Base-by-base conservation (phyloP, 2,888 invertebrate species). In the Rotaria sp. region DNA sequence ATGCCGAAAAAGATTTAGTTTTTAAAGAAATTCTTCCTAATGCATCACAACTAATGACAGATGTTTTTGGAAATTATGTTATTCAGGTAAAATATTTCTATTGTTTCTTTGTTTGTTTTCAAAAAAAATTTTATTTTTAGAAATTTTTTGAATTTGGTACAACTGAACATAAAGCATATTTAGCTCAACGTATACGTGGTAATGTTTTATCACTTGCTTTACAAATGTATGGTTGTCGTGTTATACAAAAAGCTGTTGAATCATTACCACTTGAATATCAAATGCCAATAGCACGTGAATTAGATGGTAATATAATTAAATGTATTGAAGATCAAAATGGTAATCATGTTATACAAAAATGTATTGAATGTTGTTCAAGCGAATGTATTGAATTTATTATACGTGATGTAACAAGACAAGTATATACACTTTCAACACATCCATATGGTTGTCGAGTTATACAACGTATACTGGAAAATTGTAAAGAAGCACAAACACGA, bases 321-420 rank as follows among this genome's bases (percentile, higher is more conserved):
- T 99, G 99, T 92, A 98, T 99, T 88, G 98, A 99, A 92, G 99
- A 99, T 92, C 99, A 99, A 92, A 99, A 99, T 92, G 99, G 99
- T 86, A 99, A 99, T 92, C 99, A 99, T 91, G 99, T 99, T 85
- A 97, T 99, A 86, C 99, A 99, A 93, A 99, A 99, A 91, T 98
- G 98, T 91, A 99, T 99, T 90, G 99, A 99, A 92, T 97, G 97
- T 92, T 97, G 99, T 87, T 96, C 97, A 91, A 96, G 98, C n/a
- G 93, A 94, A 89, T 95, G 96, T 89, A 93, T 99, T 89, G 96
- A 96, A 93, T 97, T 97, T 92, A 95, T 95, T 88, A 96, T 96
- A 88, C 94, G 95, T 90, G 95, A 95, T 89, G 94, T 95, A 92
- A 93, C 94, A 88, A 93, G 92, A 89, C 93, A 93, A 91, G 92